phyloP scores from a whole-genome alignment of 2,888 invertebrate species.

The Cataglyphis livida region DNA sequence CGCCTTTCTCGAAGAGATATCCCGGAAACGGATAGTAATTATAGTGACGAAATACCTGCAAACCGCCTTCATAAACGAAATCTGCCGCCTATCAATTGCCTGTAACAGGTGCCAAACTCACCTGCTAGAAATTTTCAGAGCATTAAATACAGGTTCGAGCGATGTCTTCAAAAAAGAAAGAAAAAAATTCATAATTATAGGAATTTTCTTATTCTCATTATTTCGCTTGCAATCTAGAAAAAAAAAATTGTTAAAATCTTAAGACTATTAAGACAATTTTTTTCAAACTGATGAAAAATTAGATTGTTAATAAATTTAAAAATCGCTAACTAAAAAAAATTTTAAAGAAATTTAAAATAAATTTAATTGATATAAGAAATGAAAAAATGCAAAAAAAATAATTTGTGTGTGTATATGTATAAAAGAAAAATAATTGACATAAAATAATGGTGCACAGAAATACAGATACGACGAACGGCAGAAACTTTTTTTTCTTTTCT shows the following conservation, averaged over 20 bases:
- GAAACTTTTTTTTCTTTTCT: too few species aligned
- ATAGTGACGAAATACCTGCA: constrained; percentile 61
- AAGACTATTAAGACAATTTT: background rate
- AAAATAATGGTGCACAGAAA: too few species aligned
- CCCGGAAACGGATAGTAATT: constrained; percentile 63
- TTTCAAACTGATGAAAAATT: background rate
- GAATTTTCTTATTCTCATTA: constrained; percentile 28
- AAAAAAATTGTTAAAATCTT: background rate
- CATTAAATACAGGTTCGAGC: constrained; percentile 23
- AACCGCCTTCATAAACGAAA: constrained; percentile 36
- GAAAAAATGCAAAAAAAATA: too few species aligned
- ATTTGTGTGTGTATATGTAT: too few species aligned
- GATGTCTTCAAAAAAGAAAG: constrained; percentile 1
- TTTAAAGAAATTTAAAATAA: too few species aligned
- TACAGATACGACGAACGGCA: too few species aligned
- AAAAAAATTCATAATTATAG: constrained; percentile 25
- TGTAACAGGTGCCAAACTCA: constrained; percentile 57
- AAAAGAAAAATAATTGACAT: too few species aligned
- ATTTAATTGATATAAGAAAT: too few species aligned
- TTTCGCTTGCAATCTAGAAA: background rate
- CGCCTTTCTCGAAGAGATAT: constrained; percentile 37
- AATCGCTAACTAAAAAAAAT: too few species aligned
- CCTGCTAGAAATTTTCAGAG: constrained; percentile 12
- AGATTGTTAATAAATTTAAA: background rate
- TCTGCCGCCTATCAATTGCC: constrained; percentile 36